phyloP scores from a whole-genome alignment of 2,888 invertebrate genomes.

The Leptinotarsa tumamoca region DNA sequence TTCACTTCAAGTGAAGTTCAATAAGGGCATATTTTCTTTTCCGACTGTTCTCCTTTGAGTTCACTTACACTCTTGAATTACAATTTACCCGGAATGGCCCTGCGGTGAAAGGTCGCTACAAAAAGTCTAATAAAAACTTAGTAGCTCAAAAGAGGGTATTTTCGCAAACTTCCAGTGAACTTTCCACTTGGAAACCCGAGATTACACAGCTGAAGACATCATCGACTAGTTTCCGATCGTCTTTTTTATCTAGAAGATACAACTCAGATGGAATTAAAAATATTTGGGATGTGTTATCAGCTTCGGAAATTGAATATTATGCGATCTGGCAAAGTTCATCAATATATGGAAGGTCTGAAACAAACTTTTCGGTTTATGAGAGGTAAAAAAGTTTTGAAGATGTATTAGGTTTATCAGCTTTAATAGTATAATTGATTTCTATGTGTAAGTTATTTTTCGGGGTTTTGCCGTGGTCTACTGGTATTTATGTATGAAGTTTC shows the following conservation, averaged over 20 bases:
- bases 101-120: slow-evolving; percentile 40
- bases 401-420: no score
- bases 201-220: slow-evolving; percentile 43
- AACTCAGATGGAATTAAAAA: slow-evolving; percentile 34
- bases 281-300: slow-evolving; percentile 9
- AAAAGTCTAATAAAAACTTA: slow-evolving; percentile 44
- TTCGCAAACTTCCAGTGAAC: slow-evolving; percentile 40
- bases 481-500: no score
- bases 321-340: background rate
- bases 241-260: slow-evolving; percentile 27
- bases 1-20: background rate
- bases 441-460: no score
- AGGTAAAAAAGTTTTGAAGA: no score
- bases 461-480: no score
- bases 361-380: background rate
- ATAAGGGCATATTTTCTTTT: background rate
- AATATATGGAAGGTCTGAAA: background rate
- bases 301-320: background rate
- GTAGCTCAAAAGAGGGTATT: slow-evolving; percentile 42
- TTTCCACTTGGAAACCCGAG: slow-evolving; percentile 42
- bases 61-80: slow-evolving; percentile 28
- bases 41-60: slow-evolving; percentile 16
- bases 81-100: slow-evolving; percentile 37
- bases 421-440: no score
- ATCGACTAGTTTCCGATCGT: slow-evolving; percentile 30